phyloP scores from a whole-genome alignment of 2,797 vertebrate species.

The Phaenicophaeus curvirostris region DNA sequence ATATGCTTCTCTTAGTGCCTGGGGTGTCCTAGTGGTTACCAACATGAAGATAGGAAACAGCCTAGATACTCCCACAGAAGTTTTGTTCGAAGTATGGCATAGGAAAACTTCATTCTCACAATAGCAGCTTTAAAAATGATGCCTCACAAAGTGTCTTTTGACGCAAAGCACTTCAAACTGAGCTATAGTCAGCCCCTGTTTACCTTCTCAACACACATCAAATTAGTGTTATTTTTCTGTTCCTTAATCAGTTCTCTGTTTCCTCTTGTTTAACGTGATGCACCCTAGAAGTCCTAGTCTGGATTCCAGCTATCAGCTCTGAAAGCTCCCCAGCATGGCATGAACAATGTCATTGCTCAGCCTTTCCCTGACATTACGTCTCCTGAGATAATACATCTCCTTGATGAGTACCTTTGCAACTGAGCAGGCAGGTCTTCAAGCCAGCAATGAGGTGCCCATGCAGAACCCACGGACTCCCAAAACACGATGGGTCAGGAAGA shows the following conservation, averaged over 20 bases:
- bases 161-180: not conserved
- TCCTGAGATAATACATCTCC: not conserved
- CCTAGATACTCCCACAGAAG: not conserved
- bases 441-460: not conserved
- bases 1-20: not conserved
- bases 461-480: not conserved
- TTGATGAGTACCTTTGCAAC: not conserved
- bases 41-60: not conserved
- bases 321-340: not conserved
- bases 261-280: not conserved
- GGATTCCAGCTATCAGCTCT: not conserved
- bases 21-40: not conserved
- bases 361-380: not conserved
- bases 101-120: not conserved
- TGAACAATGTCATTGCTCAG: accelerated
- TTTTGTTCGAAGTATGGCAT: not conserved
- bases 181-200: not conserved
- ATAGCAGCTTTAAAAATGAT: not conserved
- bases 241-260: not conserved
- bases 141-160: not conserved
- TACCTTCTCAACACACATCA: not conserved
- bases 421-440: not conserved
- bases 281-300: not conserved
- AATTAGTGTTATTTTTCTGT: not conserved
- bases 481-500: not conserved